Percentiles rank a stretch among this genome's conserved stretches.
Conservation (phyloP, 2,113 vertebrate genomes). For the Capreolus pygargus region DNA sequence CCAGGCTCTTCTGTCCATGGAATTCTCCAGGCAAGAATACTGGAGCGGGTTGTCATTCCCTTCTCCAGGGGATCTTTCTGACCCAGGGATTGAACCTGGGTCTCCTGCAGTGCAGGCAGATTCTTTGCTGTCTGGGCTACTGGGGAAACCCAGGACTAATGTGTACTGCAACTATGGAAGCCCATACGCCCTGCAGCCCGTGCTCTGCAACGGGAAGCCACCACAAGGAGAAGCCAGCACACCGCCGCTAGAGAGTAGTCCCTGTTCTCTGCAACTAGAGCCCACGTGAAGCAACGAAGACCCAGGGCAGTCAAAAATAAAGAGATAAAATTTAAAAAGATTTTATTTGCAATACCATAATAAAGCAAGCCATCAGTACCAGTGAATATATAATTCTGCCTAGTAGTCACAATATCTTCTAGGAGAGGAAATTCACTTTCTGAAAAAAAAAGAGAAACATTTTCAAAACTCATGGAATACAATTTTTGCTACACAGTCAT, state of each 20-base stretch:
- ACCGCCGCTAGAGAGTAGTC: neutral
- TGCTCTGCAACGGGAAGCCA: neutral
- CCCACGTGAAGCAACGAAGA: neutral
- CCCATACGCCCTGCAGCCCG: neutral
- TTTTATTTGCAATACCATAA: neutral
- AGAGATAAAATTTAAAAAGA: neutral
- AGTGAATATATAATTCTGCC: neutral
- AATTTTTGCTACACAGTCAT: neutral
- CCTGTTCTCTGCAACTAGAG: neutral
- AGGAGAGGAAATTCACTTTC: neutral
- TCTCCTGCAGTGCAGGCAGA: neutral
- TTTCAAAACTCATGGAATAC: neutral
- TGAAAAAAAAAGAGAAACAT: conserved; percentile 8
- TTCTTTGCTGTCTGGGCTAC: neutral
- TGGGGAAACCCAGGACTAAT: neutral
- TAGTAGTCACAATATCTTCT: neutral
- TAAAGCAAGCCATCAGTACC: neutral
- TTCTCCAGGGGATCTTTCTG: neutral
- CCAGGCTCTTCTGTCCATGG: neutral
- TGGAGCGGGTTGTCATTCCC: neutral
- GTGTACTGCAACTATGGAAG: neutral
- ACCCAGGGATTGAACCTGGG: neutral
- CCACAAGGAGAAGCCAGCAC: neutral
- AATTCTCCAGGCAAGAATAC: neutral
- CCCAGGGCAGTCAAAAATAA: neutral